Conservation (phyloP, 2,888 invertebrate genomes). For the Cephus sareptanus region DNA sequence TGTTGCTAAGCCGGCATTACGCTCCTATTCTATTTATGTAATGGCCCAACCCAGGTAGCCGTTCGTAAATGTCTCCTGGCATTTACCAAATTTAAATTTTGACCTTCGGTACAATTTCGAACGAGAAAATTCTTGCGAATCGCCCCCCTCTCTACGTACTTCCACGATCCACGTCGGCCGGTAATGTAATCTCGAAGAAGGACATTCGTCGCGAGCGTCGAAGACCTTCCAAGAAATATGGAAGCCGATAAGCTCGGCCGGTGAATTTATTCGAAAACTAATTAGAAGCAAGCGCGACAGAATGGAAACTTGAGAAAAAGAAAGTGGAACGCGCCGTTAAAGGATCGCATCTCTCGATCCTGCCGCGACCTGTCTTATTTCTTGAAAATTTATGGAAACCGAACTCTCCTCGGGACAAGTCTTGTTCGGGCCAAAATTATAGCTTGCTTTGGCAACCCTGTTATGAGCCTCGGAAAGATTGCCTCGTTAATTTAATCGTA, state of each 20-base stretch:
- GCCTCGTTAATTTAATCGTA: background rate
- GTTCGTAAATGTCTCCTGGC: background rate
- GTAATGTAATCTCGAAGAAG: background rate
- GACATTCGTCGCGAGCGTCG: background rate
- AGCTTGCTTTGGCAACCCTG: background rate
- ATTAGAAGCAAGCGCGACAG: background rate
- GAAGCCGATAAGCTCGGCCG: background rate
- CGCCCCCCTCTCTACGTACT: background rate
- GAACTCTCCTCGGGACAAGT: background rate
- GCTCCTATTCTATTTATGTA: background rate
- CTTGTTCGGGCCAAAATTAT: background rate
- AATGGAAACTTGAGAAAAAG: background rate
- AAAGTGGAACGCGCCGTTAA: slow-evolving; percentile 7
- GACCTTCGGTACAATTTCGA: background rate
- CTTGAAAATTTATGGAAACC: background rate
- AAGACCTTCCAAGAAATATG: background rate
- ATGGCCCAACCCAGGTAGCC: background rate
- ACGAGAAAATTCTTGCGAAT: background rate
- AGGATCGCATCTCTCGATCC: background rate
- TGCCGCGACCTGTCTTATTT: background rate
- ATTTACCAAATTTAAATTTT: background rate
- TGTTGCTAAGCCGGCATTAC: background rate
- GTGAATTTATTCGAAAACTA: background rate
- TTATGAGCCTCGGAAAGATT: background rate
- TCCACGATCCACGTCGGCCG: background rate